phyloP scores from a whole-genome alignment of 1,140 invertebrate genomes.

The Magallana ariakensis region DNA sequence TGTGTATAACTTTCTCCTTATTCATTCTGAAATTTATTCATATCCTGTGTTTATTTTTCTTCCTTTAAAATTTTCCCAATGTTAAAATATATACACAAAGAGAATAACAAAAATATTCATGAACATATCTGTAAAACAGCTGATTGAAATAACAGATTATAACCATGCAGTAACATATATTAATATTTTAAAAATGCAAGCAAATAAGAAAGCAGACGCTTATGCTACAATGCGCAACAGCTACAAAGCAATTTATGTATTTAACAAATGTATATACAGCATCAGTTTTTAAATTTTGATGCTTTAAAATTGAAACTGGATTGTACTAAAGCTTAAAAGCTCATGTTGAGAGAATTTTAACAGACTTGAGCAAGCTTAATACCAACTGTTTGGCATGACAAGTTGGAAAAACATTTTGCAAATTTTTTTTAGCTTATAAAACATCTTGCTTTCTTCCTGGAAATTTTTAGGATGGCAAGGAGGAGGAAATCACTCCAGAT shows the following conservation, averaged over 20 bases:
- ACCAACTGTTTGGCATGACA: neutral
- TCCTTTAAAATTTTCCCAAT: neutral
- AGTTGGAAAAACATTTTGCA: neutral
- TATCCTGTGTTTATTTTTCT: neutral
- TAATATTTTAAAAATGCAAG: neutral
- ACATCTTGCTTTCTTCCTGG: no score
- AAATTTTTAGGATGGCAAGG: constrained; percentile 65
- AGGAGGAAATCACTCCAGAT: constrained; percentile 57
- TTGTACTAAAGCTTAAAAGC: neutral
- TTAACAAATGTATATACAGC: neutral
- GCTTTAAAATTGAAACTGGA: neutral
- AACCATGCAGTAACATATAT: neutral
- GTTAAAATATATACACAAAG: neutral
- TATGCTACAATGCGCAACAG: neutral
- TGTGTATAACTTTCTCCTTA: no score
- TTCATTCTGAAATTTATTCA: no score
- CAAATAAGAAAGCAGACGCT: no score
- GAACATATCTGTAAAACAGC: neutral
- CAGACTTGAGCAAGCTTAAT: neutral
- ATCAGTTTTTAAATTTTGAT: neutral
- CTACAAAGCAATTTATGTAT: neutral
- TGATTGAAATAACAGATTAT: neutral
- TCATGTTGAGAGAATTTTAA: constrained; percentile 1
- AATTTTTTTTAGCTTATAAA: neutral
- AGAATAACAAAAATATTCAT: neutral